phyloP scores from a whole-genome alignment of 2,888 invertebrate species.

The Microdon myrmicae region DNA sequence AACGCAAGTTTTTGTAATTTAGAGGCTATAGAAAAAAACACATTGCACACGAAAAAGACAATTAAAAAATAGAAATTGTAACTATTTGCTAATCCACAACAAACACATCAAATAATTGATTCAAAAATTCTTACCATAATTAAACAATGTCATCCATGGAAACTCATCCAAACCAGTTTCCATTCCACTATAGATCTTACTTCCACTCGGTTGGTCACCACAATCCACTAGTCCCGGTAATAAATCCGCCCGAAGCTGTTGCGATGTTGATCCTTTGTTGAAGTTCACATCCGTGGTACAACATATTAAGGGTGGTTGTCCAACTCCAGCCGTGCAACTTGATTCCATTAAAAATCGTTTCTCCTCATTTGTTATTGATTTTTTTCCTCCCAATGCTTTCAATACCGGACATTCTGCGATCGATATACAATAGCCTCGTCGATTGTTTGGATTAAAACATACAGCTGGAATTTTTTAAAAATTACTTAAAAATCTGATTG shows the following conservation, averaged over 20 bases:
- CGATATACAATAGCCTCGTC: conserved; percentile 30
- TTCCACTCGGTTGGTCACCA: conserved; percentile 58
- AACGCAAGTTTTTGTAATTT: too few relatives aligned
- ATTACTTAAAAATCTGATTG: too few relatives aligned
- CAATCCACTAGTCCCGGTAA: conserved; percentile 51
- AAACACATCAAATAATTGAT: neutral
- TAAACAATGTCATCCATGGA: conserved; percentile 74
- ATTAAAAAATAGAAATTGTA: too few relatives aligned
- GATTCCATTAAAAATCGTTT: conserved; percentile 38
- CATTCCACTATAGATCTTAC: conserved; percentile 72
- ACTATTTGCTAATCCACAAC: too few relatives aligned
- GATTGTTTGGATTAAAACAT: conserved; percentile 64
- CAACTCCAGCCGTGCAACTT: conserved; percentile 37
- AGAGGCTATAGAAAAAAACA: too few relatives aligned
- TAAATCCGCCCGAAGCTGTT: conserved; percentile 18
- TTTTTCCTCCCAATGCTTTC: neutral
- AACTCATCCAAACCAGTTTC: conserved; percentile 72
- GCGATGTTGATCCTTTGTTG: neutral
- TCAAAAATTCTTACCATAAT: conserved; percentile 68
- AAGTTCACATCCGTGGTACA: conserved; percentile 39
- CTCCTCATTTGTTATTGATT: conserved; percentile 14
- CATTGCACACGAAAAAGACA: too few relatives aligned
- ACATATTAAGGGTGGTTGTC: conserved; percentile 42
- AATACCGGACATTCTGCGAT: conserved; percentile 35
- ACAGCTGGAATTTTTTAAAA: too few relatives aligned